phyloP scores from a whole-genome alignment of 2,797 vertebrate species.

The Astyanax mexicanus region DNA sequence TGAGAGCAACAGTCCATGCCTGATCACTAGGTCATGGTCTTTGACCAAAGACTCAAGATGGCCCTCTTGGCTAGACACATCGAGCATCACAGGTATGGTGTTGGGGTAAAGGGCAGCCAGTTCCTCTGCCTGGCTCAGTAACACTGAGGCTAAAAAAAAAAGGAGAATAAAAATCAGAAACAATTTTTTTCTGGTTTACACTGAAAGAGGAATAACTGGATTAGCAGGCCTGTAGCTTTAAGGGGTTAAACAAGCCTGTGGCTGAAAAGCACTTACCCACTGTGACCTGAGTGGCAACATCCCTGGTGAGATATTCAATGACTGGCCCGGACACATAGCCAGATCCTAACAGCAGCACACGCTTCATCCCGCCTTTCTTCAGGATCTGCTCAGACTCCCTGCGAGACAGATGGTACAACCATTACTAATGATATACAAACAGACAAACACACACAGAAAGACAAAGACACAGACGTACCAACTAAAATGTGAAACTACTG shows the following conservation, averaged over 20 bases:
- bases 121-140: constrained; percentile 86
- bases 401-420: constrained; percentile 38
- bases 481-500: constrained; percentile 30
- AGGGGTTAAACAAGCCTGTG: background rate
- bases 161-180: background rate
- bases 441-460: constrained; percentile 4
- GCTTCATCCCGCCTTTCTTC: constrained; percentile 82
- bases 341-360: constrained; percentile 90
- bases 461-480: constrained; percentile 1
- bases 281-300: constrained; percentile 84
- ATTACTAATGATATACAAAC: constrained; percentile 28
- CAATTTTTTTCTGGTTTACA: background rate
- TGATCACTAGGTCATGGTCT: constrained; percentile 92
- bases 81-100: constrained; percentile 84
- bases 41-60: constrained; percentile 86
- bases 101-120: constrained; percentile 83
- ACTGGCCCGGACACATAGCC: constrained; percentile 95
- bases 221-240: background rate
- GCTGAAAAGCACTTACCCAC: constrained; percentile 81
- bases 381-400: constrained; percentile 77
- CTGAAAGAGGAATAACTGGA: background rate
- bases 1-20: constrained; percentile 71
- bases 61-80: constrained; percentile 82
- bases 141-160: constrained; percentile 80
- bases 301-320: constrained; percentile 91